Evolutionary conservation across 2,113 vertebrate genomes (phyloP).

Genomic region (Arizona elegans): DNA sequence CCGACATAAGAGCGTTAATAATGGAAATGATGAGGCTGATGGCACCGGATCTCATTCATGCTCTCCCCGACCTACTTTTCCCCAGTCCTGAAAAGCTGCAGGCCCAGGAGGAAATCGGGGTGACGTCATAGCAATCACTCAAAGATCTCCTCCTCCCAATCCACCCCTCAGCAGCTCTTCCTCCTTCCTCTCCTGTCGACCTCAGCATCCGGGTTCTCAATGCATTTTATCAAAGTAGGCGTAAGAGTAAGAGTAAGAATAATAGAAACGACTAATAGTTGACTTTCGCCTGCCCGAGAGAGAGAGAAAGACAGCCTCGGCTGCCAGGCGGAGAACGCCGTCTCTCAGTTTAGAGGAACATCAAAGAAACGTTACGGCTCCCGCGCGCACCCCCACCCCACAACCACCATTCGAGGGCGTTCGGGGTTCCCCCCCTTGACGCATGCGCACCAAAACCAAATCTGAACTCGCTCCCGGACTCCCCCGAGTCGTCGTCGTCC

Average conservation of each 20-base stretch:
- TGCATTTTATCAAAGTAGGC: neutral
- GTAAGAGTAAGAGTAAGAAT: neutral
- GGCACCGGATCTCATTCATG: neutral
- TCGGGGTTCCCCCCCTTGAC: neutral
- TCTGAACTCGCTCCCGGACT: neutral
- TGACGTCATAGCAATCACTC: neutral
- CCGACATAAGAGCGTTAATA: neutral
- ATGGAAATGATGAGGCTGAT: neutral
- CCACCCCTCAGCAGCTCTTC: neutral
- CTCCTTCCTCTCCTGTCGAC: too few relatives aligned
- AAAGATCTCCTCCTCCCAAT: neutral
- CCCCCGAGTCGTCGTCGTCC: neutral
- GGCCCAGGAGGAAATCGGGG: neutral
- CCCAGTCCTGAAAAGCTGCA: neutral
- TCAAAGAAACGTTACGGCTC: neutral
- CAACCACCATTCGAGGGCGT: neutral
- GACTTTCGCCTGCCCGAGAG: neutral
- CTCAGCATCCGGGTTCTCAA: constrained; percentile 9
- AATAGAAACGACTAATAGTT: neutral
- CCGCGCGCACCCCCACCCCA: neutral
- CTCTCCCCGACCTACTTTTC: neutral
- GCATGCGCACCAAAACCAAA: neutral
- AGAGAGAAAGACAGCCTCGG: too few relatives aligned
- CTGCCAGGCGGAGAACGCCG: too few relatives aligned
- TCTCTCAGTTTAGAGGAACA: neutral